phyloP scores from a whole-genome alignment of 2,888 invertebrate species.

The Halictus quadricinctus region DNA sequence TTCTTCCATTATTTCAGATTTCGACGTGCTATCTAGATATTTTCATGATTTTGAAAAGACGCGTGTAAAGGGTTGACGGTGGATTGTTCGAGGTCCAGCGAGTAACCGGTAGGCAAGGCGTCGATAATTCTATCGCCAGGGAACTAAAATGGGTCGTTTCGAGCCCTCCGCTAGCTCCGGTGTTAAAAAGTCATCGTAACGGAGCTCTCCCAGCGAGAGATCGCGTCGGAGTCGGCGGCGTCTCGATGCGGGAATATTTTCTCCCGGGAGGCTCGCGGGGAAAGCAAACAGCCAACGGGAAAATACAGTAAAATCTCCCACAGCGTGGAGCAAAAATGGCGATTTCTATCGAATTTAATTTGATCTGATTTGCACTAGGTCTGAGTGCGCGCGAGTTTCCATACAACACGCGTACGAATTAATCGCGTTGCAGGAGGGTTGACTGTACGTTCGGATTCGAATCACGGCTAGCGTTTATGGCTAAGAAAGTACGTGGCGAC shows the following conservation, averaged over 20 bases:
- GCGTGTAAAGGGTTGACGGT: background rate
- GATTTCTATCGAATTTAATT: background rate
- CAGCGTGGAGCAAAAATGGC: background rate
- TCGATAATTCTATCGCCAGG: background rate
- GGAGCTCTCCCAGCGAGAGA: background rate
- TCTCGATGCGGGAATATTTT: conserved; percentile 6
- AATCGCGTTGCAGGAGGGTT: background rate
- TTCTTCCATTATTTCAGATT: no score
- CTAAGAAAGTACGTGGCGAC: background rate
- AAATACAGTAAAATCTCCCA: background rate
- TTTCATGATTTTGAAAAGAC: background rate
- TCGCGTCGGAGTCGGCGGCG: background rate
- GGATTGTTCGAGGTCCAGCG: background rate
- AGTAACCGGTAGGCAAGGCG: background rate
- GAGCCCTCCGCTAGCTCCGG: background rate
- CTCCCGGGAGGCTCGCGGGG: background rate
- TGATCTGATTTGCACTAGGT: background rate
- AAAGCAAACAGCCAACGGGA: conserved; percentile 12
- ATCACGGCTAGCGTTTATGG: conserved; percentile 32
- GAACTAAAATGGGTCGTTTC: background rate
- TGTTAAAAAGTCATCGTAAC: background rate
- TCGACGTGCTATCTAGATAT: background rate
- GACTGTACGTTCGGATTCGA: conserved; percentile 11
- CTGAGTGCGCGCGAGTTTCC: background rate
- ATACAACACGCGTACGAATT: background rate